Base-by-base conservation (phyloP, 23 tunicate species). In the Diplosoma virens region DNA sequence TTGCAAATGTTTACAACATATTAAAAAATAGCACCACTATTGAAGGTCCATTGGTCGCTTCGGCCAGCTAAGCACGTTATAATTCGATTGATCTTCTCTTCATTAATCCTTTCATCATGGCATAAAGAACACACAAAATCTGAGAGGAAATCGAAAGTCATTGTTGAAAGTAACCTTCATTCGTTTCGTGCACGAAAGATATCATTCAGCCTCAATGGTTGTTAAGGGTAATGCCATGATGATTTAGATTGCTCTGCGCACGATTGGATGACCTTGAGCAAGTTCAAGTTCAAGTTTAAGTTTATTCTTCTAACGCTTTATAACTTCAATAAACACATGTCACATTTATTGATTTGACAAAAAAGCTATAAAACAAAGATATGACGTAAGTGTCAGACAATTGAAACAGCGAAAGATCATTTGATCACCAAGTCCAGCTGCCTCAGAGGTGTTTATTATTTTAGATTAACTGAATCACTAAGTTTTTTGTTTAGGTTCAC, bases 141-240 rank as follows among this genome's bases (percentile, higher is more conserved):
- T 9, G 65, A 58, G 65, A 58, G 65, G 65, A 17, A 24, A 58
- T 58, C 65, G 23, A 24, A 58, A 58, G 65, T 58, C 20, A 58
- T 58, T 24, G 65, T 24, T 58, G 65, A 58, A 24, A 17, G 65
- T 58, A n/a, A 11, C 65, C 65, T 11, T 58, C 21, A n/a, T 24
- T 58, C 65, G 65, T 58, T 58, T 58, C 65, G 28, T 58, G 65
- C 65, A 58, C 20, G 65, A 58, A 58, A 58, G 68, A 67, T n/a
- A 34, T 31, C 37, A 54, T 20, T 33, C 35, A 16, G n/a, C 55
- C 82, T 32, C 17, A 32, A 33, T 22, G 7, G 82, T 78, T 30
- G 56, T 67, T 67, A 56, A 22, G 14, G 72, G 72, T 66, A 30
- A 58, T 24, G 65, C 23, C 65, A 58, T n/a, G 28, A 58, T 58